Evolutionary conservation across 2,797 vertebrate species (phyloP).

Genomic region (Peromyscus nudipes): DNA sequence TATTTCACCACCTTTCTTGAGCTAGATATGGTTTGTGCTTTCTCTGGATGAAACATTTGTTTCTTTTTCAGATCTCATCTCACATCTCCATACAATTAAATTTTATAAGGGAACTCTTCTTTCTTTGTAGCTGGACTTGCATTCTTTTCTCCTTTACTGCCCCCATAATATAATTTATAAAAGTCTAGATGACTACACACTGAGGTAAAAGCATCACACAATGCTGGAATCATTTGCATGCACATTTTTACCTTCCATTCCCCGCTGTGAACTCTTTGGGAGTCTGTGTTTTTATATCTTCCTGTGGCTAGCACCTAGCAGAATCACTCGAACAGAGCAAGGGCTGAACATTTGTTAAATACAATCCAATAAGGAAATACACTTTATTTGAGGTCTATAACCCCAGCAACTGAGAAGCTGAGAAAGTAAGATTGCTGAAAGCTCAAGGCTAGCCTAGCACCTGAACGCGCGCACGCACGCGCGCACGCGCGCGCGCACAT

Average conservation of each 20-base stretch:
- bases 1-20: neutral
- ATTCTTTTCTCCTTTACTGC: neutral
- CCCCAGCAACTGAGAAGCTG: neutral
- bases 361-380: neutral
- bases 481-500: neutral
- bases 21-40: neutral
- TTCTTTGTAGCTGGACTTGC: neutral
- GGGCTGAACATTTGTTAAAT: neutral
- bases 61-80: constrained; percentile 3
- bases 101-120: neutral
- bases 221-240: neutral
- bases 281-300: neutral
- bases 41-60: neutral
- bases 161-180: neutral
- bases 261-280: neutral
- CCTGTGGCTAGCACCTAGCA: neutral
- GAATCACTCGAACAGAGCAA: neutral
- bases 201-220: neutral
- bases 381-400: neutral
- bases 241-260: neutral
- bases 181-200: neutral
- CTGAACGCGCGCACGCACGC: rapidly evolving
- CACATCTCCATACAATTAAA: neutral
- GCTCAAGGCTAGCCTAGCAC: neutral
- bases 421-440: neutral